Percentiles rank a stretch among this genome's conserved stretches.
Evolutionary conservation across 2,113 vertebrate species (phyloP).

Genomic region (Sialia sialis): DNA sequence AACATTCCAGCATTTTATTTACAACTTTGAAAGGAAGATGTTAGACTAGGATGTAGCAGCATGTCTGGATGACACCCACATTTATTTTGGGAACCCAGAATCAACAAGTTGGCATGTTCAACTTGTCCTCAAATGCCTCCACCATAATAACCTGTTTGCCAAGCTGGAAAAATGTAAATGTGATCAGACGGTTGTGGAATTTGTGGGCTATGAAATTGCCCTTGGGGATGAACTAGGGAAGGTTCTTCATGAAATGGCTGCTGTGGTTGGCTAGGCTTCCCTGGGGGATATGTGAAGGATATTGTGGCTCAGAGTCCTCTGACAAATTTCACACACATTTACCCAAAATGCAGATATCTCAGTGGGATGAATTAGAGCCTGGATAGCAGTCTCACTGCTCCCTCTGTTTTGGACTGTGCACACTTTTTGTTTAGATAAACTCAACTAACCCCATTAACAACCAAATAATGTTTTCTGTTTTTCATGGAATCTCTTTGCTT

Average conservation of each 20-base stretch:
- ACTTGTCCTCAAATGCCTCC: slow-evolving; percentile 59
- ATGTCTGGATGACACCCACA: slow-evolving; percentile 58
- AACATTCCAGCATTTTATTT: slow-evolving; percentile 62
- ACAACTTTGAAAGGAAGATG: slow-evolving; percentile 19
- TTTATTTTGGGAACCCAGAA: slow-evolving; percentile 54
- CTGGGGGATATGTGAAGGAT: background rate
- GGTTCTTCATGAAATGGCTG: slow-evolving; percentile 23
- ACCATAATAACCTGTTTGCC: slow-evolving; percentile 61
- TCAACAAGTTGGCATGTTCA: slow-evolving; percentile 41
- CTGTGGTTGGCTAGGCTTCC: background rate
- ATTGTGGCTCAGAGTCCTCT: background rate
- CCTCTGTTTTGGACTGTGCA: background rate
- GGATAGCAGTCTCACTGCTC: background rate
- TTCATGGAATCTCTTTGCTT: background rate
- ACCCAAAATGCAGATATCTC: background rate
- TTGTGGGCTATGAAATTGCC: slow-evolving; percentile 51
- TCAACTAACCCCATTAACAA: background rate
- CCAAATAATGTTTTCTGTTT: background rate
- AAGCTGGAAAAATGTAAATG: slow-evolving; percentile 59
- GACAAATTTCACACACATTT: background rate
- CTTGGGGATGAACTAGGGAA: slow-evolving; percentile 21
- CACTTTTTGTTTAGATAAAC: background rate
- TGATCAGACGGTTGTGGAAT: slow-evolving; percentile 50
- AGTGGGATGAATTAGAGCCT: background rate
- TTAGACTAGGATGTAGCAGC: slow-evolving; percentile 40